phyloP scores from a whole-genome alignment of 2,113 vertebrate genomes.

The Amazona vittata region DNA sequence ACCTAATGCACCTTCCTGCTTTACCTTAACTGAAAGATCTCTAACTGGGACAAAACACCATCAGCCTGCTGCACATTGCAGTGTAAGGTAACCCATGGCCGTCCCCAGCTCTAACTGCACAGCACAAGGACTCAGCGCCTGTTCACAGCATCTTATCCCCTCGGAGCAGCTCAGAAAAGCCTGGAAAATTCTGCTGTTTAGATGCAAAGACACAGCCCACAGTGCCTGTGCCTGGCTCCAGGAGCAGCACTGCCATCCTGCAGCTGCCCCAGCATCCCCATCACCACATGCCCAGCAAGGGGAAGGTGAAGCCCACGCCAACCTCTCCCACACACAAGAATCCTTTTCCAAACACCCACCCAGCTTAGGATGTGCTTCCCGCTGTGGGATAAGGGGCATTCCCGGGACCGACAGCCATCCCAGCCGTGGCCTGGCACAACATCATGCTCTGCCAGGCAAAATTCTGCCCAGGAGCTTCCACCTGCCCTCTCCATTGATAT shows the following conservation, averaged over 20 bases:
- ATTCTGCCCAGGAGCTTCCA: accelerated
- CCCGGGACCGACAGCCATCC: accelerated
- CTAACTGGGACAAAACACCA: not conserved
- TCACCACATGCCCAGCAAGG: accelerated
- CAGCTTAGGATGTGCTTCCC: not conserved
- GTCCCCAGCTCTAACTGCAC: not conserved
- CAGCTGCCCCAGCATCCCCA: accelerated
- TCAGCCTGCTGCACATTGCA: not conserved
- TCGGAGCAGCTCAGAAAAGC: not conserved
- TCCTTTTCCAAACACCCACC: not conserved
- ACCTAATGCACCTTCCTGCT: not conserved
- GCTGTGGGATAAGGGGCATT: accelerated
- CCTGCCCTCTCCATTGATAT: not conserved
- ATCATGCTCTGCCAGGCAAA: accelerated
- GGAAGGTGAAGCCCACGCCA: not conserved
- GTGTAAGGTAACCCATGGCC: not conserved
- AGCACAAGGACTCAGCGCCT: not conserved
- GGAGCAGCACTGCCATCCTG: accelerated
- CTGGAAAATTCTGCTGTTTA: not conserved
- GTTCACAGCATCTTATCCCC: not conserved
- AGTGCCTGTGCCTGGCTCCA: accelerated
- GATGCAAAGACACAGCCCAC: not conserved
- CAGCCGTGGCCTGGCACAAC: accelerated
- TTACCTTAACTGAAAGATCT: not conserved
- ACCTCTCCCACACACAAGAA: accelerated